Base-by-base conservation (phyloP, 2,797 vertebrate species). In the Buceros bicornis region DNA sequence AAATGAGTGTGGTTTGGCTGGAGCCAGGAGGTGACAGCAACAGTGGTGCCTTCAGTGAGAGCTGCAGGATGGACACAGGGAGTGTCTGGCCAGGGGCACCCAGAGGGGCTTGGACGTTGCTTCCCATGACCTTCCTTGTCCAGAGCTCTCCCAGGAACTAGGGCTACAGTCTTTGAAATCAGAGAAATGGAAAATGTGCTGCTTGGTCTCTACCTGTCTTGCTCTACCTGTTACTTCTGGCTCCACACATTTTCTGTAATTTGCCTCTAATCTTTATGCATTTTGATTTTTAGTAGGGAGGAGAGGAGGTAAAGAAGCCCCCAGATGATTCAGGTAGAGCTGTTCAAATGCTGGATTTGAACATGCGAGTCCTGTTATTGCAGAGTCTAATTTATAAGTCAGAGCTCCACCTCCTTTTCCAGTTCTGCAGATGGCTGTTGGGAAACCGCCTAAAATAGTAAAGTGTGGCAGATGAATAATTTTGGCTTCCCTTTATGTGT, bases 181-280 rank as follows among this genome's bases (percentile, higher is more conserved):
- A 15, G 31, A 45, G 16, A 37, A 73, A 37, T 19, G 8, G 42
- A 57, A 77, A 61, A 29, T 1, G 1, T 66, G 17, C 28, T 53
- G 18, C 14, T 72, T 35, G 43, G 9, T 28, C 28, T 77, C 26
- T 87, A 12, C 19, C 35, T 72, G 21, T 66, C 65, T 13, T 61
- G 29, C 6, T 69, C 17, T 86, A 50, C 13, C 5, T 45, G 12
- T 57, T 77, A 42, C 18, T 54, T 77, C 66, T 77, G 17, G 5
- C 5, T 82, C 11, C 21, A 45, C 0, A 0, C 0, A 0, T 42
- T 82, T 92, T 47, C 48, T 80, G 45, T 51, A 62, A 66, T 60
- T 85, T 77, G 4, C 18, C 37, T 40, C 16, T 66, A 35, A 37
- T 56, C 1, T 28, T 53, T 33, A 37, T 47, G 14, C 4, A 6